Evolutionary conservation across 2,797 vertebrate species (phyloP).

Genomic region (Diplodus puntazzo): DNA sequence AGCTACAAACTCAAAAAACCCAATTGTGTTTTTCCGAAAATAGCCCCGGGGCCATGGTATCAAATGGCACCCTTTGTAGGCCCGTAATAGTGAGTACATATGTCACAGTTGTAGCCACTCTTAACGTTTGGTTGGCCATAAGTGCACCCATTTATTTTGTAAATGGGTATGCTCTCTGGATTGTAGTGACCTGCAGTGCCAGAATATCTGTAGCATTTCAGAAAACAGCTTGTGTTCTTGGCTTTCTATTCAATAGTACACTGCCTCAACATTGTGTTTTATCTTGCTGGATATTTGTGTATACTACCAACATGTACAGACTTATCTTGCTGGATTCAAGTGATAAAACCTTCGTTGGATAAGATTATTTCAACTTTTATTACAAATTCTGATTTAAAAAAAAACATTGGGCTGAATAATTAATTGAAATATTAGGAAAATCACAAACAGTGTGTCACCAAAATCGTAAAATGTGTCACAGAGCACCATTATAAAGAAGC

Average conservation of each 20-base stretch:
- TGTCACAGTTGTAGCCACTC: slow-evolving; percentile 60
- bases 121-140: slow-evolving; percentile 46
- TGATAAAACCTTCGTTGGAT: background rate
- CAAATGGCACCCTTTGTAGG: slow-evolving; percentile 58
- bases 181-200: slow-evolving; percentile 5
- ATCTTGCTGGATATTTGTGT: background rate
- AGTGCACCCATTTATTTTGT: slow-evolving; percentile 57
- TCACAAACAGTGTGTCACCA: no score
- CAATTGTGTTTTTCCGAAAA: slow-evolving; percentile 77
- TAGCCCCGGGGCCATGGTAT: slow-evolving; percentile 69
- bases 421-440: no score
- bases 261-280: background rate
- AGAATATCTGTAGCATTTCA: background rate
- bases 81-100: slow-evolving; percentile 63
- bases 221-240: background rate
- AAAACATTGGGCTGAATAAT: no score
- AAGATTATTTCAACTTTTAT: background rate
- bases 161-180: slow-evolving; percentile 35
- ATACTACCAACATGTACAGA: background rate
- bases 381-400: background rate
- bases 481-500: no score
- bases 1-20: slow-evolving; percentile 68
- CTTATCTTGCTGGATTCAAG: background rate
- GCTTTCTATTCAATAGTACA: background rate
- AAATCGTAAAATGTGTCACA: no score